phyloP scores from a whole-genome alignment of 2,888 invertebrate genomes.

The Leptinotarsa haldemani region DNA sequence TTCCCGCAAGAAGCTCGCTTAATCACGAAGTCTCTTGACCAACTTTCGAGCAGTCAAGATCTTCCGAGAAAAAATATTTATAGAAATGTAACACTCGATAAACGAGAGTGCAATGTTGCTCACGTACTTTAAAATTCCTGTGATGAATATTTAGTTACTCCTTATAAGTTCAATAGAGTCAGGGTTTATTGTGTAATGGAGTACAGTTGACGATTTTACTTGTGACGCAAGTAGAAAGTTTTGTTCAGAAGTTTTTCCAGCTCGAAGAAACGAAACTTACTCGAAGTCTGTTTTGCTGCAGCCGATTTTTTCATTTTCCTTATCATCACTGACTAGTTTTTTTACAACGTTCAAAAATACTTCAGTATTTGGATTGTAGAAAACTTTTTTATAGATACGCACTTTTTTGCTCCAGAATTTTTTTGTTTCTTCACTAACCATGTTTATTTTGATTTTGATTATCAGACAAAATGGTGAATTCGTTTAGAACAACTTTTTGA shows the following conservation, averaged over 20 bases:
- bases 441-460: too few species aligned
- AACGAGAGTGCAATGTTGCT: neutral
- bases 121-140: conserved; percentile 14
- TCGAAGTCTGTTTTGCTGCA: too few species aligned
- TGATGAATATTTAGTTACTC: conserved; percentile 6
- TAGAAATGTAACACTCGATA: neutral
- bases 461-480: too few species aligned
- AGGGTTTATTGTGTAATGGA: neutral
- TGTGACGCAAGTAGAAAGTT: conserved; percentile 10
- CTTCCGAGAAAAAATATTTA: conserved; percentile 2
- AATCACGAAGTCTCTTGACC: conserved; percentile 1
- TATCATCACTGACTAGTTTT: too few species aligned
- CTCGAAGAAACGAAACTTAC: too few species aligned
- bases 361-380: too few species aligned
- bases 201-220: neutral
- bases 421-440: too few species aligned
- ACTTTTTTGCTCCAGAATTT: too few species aligned
- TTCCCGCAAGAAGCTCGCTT: neutral
- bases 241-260: neutral
- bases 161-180: conserved; percentile 11
- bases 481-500: too few species aligned
- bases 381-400: too few species aligned
- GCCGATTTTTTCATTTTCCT: too few species aligned
- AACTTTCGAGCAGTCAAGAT: neutral
- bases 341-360: too few species aligned